These are phyloP conservation scores for Biston betularia DNA, from an alignment of 2,888 invertebrate species.

Conservation along the genomic window DNA sequence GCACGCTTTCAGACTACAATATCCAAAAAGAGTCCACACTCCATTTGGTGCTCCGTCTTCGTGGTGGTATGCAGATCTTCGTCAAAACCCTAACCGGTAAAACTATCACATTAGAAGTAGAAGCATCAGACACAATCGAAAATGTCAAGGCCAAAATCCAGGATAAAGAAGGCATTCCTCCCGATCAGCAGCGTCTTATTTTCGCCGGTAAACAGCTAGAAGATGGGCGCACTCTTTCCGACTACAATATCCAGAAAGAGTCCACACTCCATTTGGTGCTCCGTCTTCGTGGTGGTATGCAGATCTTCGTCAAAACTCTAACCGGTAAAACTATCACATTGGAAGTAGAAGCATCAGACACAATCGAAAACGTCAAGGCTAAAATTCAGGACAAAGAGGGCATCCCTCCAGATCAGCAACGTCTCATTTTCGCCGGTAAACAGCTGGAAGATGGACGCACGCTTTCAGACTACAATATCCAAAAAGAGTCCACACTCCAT, in stretches of 20 bases:
- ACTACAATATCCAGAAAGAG: constrained; percentile 46
- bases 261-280: constrained; percentile 43
- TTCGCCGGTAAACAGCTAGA: constrained; percentile 46
- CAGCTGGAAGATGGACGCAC: constrained; percentile 46
- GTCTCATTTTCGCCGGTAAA: constrained; percentile 45
- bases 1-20: constrained; percentile 44
- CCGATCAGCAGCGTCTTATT: constrained; percentile 44
- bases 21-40: constrained; percentile 45
- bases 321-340: constrained; percentile 44
- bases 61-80: constrained; percentile 48
- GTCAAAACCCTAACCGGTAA: constrained; percentile 44
- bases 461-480: constrained; percentile 45
- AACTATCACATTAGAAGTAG: constrained; percentile 41
- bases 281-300: constrained; percentile 47
- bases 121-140: constrained; percentile 44
- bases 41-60: constrained; percentile 43
- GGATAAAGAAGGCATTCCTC: constrained; percentile 47
- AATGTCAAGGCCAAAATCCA: constrained; percentile 46
- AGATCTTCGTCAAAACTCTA: constrained; percentile 45
- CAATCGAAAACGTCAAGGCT: constrained; percentile 43
- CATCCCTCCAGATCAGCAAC: constrained; percentile 45
- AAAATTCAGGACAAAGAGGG: constrained; percentile 47
- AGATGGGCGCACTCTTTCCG: constrained; percentile 43
- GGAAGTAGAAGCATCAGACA: constrained; percentile 43
- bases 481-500: constrained; percentile 44